Base-by-base conservation (phyloP, 2,888 invertebrate genomes). In the Trisateles emortualis region DNA sequence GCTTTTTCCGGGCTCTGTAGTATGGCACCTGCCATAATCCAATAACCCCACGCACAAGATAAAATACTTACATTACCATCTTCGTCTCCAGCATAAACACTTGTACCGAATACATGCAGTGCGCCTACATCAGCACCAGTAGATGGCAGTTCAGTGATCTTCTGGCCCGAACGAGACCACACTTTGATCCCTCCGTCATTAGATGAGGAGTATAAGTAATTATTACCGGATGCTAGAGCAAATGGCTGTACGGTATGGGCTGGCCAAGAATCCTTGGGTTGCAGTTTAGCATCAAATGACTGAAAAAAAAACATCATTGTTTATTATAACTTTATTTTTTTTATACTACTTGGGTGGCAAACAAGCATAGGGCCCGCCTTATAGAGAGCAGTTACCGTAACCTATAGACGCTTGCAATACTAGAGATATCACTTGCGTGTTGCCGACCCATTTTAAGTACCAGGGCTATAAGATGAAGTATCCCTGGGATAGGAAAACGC, bases 221-320 rank as follows among this genome's bases (percentile, higher is more conserved):
- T 89, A 13, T 90, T 88, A 13, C 85, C 87, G 0, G 93, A 92
- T 17, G 94, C 91, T 53, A 95, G 66, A n/a, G 94, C 94, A 79
- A 93, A 95, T 35, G 94, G 87, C 51, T 95, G 94, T 11, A 94
- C 94, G 6, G 90, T 90, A 74, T 95, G 95, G 3, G 95, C 95
- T 58, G 90, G 60, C 92, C 92, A 92, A n/a, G 85, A 79, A 17
- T 71, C 64, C 16, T 72, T 77, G 10, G 80, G 74, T 14, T 76
- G 55, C 29, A 92, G 72, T 51, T 85, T 80, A 10, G 57, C 76
- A 47, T 90, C 86, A 60, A 84, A 90, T 13, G 83, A 67, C 92
- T 92, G 63, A 45, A 62, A 64, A 56, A 48, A 5, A 11, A n/a
- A 6, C 5, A 16, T 17, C 1, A 16, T 10, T 2, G 6, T 33